These are phyloP conservation scores for Heliconius erato DNA, from an alignment of 2,888 invertebrate species.

Conservation along the genomic window DNA sequence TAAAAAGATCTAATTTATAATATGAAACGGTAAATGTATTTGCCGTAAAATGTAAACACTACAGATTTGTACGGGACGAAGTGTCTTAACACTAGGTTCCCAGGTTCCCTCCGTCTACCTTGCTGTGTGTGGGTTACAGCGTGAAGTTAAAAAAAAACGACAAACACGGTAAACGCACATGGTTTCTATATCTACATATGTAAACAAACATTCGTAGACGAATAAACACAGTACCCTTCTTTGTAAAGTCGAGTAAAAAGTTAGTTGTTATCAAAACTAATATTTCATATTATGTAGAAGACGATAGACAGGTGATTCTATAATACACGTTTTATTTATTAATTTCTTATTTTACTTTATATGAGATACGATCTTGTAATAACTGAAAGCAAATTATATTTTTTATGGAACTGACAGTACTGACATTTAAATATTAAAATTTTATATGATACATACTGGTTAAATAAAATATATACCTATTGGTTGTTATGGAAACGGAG, in stretches of 20 bases:
- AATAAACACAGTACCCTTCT: not conserved
- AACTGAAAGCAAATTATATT: not conserved
- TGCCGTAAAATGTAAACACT: too few species aligned
- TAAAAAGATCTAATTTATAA: too few species aligned
- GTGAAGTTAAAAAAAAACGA: too few species aligned
- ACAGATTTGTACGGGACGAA: too few species aligned
- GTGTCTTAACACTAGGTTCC: too few species aligned
- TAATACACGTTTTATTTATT: not conserved
- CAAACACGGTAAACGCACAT: too few species aligned
- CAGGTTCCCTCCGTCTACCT: too few species aligned
- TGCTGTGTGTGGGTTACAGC: too few species aligned
- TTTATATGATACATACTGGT: not conserved
- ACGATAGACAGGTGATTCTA: not conserved
- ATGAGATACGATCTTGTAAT: not conserved
- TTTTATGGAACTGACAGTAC: not conserved
- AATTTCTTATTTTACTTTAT: slow-evolving; percentile 7
- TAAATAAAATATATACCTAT: too few species aligned
- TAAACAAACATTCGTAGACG: not conserved
- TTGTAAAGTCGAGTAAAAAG: not conserved
- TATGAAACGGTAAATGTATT: too few species aligned
- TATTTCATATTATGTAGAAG: not conserved
- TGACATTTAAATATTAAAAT: slow-evolving; percentile 5
- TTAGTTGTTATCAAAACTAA: not conserved
- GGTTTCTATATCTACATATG: too few species aligned
- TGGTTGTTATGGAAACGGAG: too few species aligned